Base-by-base conservation (phyloP, 1,140 invertebrate genomes). In the Globodera ellingtonae region DNA sequence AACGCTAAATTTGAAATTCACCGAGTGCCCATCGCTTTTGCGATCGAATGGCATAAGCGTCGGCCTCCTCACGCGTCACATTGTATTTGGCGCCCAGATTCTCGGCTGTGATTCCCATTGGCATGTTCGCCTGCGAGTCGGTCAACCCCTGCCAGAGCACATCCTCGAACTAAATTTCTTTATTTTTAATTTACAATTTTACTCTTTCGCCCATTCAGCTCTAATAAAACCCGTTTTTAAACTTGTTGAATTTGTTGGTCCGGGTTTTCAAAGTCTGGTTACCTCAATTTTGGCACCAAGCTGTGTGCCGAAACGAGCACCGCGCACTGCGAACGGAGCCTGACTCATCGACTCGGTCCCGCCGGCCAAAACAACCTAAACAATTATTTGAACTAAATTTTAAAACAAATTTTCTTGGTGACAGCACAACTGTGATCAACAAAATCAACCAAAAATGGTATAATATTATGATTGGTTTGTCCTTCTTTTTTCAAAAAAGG, bases 71-170 rank as follows among this genome's bases (percentile, higher is more conserved):
- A 74, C 94, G 91, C 0, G 93, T 93, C 50, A 99, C 92, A 52
- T 93, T 93, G 89, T 94, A 98, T 88, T 98, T 93, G 35, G 93
- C 94, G 4, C 95, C 97, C 52, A 99, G 91, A 90, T 98, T 99
- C 91, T 99, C 97, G 10, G 97, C 97, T 3, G 97, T 99, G 81
- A 97, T 90, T 8, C 94, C 97, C 97, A 99, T 99, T 0, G 96
- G 94, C 24, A 95, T 91, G 85, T 95, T 94, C 88, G 94, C 95
- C 88, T 96, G 93, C 0, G 92, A 92, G 89, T 99, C 97, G 0
- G 93, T 93, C 0, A 99, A 91, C 4, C 94, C 94, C n/a, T 93
- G 90, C 97, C 96, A 98, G 9, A 99, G 90, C 0, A 92, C 92
- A 91, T 98, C 97, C 91, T 98, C 96, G 79, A 98, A 92, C 84